A percentile compares a stretch with the other conserved stretches of the same genome.
Conservation (phyloP, 2,113 vertebrate species). For the Actenoides hombroni region DNA sequence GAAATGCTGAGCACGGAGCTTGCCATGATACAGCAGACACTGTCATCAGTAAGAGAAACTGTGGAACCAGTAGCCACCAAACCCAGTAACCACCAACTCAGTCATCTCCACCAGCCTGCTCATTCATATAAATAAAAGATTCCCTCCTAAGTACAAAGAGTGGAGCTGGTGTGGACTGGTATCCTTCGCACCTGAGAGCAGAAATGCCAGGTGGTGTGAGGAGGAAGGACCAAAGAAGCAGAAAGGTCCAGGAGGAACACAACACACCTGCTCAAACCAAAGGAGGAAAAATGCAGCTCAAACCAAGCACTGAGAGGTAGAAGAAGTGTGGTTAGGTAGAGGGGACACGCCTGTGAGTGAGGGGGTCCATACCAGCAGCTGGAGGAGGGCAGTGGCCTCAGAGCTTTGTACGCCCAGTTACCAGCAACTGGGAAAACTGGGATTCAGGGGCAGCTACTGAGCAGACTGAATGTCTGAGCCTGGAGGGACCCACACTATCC, state of each 20-base stretch:
- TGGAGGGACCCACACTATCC: neutral
- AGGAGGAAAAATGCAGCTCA: neutral
- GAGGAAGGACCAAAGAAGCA: neutral
- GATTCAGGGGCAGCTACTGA: neutral
- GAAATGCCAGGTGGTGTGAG: neutral
- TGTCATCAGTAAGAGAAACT: neutral
- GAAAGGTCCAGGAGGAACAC: neutral
- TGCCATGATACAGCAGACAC: neutral
- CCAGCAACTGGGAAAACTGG: neutral
- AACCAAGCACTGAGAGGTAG: neutral
- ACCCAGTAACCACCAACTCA: neutral
- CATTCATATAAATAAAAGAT: neutral
- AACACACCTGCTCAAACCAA: neutral
- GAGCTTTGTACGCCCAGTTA: neutral
- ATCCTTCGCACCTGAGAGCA: neutral
- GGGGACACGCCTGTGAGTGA: neutral
- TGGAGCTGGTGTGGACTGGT: fast-evolving
- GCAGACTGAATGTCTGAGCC: neutral
- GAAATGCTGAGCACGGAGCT: neutral
- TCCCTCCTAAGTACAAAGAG: neutral
- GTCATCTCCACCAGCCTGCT: neutral
- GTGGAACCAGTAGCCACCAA: neutral
- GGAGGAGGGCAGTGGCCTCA: fast-evolving
- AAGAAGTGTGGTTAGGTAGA: neutral
- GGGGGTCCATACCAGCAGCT: neutral